Conservation (phyloP, 2,888 invertebrate species). For the Ichneumoninae sp. region DNA sequence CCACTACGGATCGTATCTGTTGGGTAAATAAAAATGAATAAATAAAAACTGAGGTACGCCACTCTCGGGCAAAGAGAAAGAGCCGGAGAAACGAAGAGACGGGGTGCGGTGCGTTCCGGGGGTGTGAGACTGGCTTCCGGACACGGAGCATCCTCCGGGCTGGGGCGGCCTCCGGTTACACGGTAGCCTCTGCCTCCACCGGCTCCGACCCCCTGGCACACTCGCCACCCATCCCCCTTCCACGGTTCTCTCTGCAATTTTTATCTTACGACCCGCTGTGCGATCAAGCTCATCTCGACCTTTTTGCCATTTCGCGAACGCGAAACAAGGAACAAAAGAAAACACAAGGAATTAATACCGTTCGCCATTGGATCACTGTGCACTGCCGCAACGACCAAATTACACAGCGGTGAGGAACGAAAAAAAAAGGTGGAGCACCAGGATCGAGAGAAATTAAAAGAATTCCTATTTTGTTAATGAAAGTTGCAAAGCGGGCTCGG, state of each 20-base stretch:
- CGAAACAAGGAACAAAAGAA: neutral
- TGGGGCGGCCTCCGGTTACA: neutral
- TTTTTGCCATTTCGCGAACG: constrained; percentile 14
- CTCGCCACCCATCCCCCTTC: neutral
- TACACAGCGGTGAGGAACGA: neutral
- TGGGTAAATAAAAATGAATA: constrained; percentile 63
- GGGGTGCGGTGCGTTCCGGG: constrained; percentile 15
- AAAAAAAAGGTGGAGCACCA: neutral
- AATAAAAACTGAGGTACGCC: constrained; percentile 49
- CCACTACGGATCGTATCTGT: constrained; percentile 52
- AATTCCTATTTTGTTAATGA: constrained; percentile 8
- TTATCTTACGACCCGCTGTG: constrained; percentile 27
- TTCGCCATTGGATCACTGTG: constrained; percentile 1
- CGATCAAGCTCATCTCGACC: constrained; percentile 34
- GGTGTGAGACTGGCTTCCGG: constrained; percentile 40
- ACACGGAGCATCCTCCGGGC: constrained; percentile 28
- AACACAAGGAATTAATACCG: neutral
- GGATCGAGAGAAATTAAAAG: constrained; percentile 1
- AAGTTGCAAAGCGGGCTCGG: neutral
- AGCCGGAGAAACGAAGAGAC: constrained; percentile 13
- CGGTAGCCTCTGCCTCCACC: constrained; percentile 7
- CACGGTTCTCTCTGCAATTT: constrained; percentile 21
- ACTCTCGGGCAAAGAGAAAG: constrained; percentile 29
- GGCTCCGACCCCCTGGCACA: constrained; percentile 7
- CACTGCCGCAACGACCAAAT: constrained; percentile 12